Evolutionary conservation across 2,797 vertebrate genomes (phyloP).

Genomic region (Sciaenops ocellatus): DNA sequence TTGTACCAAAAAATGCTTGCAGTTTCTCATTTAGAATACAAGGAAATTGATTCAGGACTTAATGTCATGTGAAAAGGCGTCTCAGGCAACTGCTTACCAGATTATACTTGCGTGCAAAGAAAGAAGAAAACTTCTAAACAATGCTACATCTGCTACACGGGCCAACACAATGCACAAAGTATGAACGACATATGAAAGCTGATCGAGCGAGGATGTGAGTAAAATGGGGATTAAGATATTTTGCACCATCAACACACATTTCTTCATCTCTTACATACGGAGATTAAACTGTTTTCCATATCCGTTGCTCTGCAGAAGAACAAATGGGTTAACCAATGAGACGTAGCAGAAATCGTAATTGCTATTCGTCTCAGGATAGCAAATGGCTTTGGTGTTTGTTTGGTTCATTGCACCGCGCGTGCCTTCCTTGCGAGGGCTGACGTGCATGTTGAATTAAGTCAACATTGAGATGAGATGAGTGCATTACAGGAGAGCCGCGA

Average conservation of each 20-base stretch:
- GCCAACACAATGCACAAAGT: slow-evolving; percentile 23
- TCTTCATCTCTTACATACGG: slow-evolving; percentile 49
- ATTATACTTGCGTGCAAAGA: background rate
- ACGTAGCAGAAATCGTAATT: slow-evolving; percentile 78
- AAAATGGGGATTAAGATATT: slow-evolving; percentile 64
- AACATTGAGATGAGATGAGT: slow-evolving; percentile 55
- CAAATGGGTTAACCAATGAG: slow-evolving; percentile 78
- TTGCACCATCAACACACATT: slow-evolving; percentile 59
- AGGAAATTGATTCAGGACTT: background rate
- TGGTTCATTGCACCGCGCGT: slow-evolving; percentile 68
- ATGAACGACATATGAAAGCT: slow-evolving; percentile 38
- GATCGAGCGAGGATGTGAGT: slow-evolving; percentile 32
- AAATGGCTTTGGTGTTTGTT: slow-evolving; percentile 76
- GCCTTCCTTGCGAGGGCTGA: slow-evolving; percentile 51
- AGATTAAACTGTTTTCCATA: slow-evolving; percentile 73
- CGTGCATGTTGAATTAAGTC: slow-evolving; percentile 75
- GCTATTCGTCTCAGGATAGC: slow-evolving; percentile 73
- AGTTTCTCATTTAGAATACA: background rate
- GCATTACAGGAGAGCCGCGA: slow-evolving; percentile 40
- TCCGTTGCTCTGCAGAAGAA: slow-evolving; percentile 60
- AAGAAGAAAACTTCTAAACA: background rate
- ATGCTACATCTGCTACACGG: slow-evolving; percentile 3
- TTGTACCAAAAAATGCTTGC: background rate
- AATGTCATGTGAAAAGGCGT: background rate
- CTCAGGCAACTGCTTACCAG: background rate